Percentiles rank a stretch among this genome's conserved stretches.
These are phyloP conservation scores for Bovichtus diacanthus DNA, from an alignment of 2,797 vertebrate genomes.

Conservation along the genomic window DNA sequence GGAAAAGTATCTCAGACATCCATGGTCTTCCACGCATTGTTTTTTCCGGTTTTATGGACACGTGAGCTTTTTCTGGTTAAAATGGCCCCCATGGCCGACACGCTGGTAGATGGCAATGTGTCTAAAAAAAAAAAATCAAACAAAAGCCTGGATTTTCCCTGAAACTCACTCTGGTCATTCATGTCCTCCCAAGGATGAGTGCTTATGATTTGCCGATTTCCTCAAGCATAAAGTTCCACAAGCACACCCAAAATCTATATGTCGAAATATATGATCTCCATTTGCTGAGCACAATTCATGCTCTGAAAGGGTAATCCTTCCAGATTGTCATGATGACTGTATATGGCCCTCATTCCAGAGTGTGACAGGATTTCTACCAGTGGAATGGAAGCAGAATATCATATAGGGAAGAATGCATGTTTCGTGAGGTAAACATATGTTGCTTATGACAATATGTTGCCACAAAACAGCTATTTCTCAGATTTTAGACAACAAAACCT, in stretches of 20 bases:
- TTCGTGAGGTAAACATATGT: neutral
- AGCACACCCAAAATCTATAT: neutral
- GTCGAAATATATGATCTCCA: neutral
- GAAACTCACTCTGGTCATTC: conserved; percentile 18
- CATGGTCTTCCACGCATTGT: neutral
- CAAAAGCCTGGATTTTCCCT: conserved; percentile 4
- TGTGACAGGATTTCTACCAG: too few species aligned
- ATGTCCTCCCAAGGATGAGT: conserved; percentile 19
- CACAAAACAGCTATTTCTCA: neutral
- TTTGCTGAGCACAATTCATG: neutral
- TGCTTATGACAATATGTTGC: conserved; percentile 13
- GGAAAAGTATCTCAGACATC: neutral
- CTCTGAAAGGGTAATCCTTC: neutral
- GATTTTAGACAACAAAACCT: conserved; percentile 21
- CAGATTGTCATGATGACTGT: neutral
- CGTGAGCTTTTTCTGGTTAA: neutral
- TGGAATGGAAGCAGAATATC: conserved; percentile 11
- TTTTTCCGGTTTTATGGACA: neutral
- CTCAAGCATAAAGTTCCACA: neutral
- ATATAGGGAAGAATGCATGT: neutral
- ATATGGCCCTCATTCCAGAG: neutral
- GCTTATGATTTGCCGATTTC: conserved; percentile 9
- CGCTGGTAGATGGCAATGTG: neutral
- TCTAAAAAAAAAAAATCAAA: neutral
- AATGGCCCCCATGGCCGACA: neutral